phyloP scores from a whole-genome alignment of 2,888 invertebrate genomes.

The Thelaira solivaga region DNA sequence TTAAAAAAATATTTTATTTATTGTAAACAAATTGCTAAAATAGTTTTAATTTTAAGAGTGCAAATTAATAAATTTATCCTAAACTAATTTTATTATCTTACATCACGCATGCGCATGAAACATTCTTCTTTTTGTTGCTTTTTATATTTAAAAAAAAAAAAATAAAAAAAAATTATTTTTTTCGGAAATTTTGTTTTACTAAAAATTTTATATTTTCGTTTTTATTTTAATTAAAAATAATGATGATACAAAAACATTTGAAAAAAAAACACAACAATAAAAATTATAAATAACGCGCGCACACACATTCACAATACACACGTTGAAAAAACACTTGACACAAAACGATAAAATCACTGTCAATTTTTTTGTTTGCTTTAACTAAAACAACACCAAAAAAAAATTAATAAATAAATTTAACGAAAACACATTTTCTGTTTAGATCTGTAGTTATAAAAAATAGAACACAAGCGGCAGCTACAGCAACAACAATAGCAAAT shows the following conservation, averaged over 20 bases:
- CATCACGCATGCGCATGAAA: conserved; percentile 78
- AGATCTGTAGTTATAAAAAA: conserved; percentile 32
- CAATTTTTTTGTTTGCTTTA: conserved; percentile 42
- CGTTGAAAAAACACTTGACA: conserved; percentile 38
- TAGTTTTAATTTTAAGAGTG: conserved; percentile 67
- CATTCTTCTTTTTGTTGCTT: conserved; percentile 66
- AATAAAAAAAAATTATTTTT: conserved; percentile 20
- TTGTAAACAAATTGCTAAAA: conserved; percentile 13
- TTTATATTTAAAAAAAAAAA: conserved; percentile 28
- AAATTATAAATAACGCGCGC: conserved; percentile 53
- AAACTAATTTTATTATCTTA: conserved; percentile 77
- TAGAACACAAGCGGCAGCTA: conserved; percentile 31
- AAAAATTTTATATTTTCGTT: conserved; percentile 18
- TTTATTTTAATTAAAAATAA: conserved; percentile 24
- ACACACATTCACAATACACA: conserved; percentile 45
- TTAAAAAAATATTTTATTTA: conserved; percentile 7
- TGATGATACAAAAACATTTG: conserved; percentile 24
- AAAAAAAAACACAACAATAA: conserved; percentile 43
- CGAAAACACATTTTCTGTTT: conserved; percentile 28
- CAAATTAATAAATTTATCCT: conserved; percentile 67
- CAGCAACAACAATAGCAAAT: not conserved
- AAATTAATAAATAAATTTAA: conserved; percentile 11
- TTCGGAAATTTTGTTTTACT: conserved; percentile 26
- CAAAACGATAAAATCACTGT: conserved; percentile 49
- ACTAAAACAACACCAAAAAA: conserved; percentile 7